Percentiles rank a stretch among this genome's conserved stretches.
Conservation (phyloP, 2,797 vertebrate genomes). For the Sebastiscus tertius region DNA sequence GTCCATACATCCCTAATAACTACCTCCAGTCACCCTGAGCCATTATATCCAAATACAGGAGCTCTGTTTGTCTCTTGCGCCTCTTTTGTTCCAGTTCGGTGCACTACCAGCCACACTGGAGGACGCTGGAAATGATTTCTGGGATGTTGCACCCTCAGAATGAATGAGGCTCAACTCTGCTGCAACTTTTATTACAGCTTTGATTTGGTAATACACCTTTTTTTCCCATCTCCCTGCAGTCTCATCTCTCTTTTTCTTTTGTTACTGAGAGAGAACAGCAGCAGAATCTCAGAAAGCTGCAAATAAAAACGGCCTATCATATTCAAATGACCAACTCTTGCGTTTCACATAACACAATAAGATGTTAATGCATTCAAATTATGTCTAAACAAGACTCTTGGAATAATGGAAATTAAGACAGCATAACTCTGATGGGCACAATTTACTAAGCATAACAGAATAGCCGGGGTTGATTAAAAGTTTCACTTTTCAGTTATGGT, state of each 20-base stretch:
- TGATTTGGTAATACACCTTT: background rate
- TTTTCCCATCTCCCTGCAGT: background rate
- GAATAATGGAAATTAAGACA: background rate
- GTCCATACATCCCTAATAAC: background rate
- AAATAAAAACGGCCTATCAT: background rate
- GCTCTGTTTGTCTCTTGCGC: background rate
- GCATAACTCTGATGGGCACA: background rate
- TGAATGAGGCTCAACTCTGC: background rate
- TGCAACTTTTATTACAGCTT: conserved; percentile 25
- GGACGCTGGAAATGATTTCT: conserved; percentile 6
- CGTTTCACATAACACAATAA: background rate
- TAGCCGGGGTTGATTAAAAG: background rate
- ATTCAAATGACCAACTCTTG: background rate
- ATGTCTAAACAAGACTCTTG: background rate
- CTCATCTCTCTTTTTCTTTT: background rate
- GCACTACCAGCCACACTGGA: background rate
- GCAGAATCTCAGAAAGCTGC: background rate
- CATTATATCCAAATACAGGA: background rate
- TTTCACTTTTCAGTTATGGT: background rate
- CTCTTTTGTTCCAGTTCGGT: conserved; percentile 10
- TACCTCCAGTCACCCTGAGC: background rate
- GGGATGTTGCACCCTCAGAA: conserved; percentile 6
- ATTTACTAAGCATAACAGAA: background rate
- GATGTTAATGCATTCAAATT: background rate
- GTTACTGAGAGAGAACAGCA: background rate